Conservation (phyloP, 2,888 invertebrate species). For the Nymphalis c-album region DNA sequence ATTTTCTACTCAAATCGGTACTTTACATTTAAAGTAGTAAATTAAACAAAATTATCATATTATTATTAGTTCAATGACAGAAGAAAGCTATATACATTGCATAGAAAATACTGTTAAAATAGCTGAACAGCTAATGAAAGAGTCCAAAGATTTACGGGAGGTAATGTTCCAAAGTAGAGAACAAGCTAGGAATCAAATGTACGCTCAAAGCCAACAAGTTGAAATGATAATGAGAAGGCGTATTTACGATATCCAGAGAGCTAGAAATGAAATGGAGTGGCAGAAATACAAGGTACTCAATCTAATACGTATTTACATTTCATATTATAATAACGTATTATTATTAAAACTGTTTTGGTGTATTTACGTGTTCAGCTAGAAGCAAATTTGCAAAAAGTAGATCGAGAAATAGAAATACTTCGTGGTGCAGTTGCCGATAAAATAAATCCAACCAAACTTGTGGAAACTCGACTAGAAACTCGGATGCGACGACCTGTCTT, state of each 20-base stretch:
- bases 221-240: slow-evolving; percentile 92
- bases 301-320: no score
- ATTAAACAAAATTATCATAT: background rate
- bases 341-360: no score
- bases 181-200: slow-evolving; percentile 89
- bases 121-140: slow-evolving; percentile 90
- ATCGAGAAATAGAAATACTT: slow-evolving; percentile 88
- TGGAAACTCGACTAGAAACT: slow-evolving; percentile 93
- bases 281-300: slow-evolving; percentile 82
- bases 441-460: slow-evolving; percentile 89
- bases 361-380: slow-evolving; percentile 76
- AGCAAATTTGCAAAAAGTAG: slow-evolving; percentile 89
- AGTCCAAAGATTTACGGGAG: slow-evolving; percentile 89
- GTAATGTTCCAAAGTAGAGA: slow-evolving; percentile 89
- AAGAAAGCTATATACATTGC: slow-evolving; percentile 91
- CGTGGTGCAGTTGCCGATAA: slow-evolving; percentile 89
- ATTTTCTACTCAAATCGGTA: no score
- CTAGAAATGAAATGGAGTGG: slow-evolving; percentile 94
- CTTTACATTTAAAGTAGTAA: background rate
- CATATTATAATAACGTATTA: no score
- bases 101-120: slow-evolving; percentile 88
- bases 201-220: slow-evolving; percentile 90
- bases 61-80: slow-evolving; percentile 83
- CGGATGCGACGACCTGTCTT: slow-evolving; percentile 88
- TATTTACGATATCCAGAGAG: slow-evolving; percentile 92